These are phyloP conservation scores for Drosophila leontia DNA, from an alignment of 1,140 invertebrate species.

Conservation along the genomic window DNA sequence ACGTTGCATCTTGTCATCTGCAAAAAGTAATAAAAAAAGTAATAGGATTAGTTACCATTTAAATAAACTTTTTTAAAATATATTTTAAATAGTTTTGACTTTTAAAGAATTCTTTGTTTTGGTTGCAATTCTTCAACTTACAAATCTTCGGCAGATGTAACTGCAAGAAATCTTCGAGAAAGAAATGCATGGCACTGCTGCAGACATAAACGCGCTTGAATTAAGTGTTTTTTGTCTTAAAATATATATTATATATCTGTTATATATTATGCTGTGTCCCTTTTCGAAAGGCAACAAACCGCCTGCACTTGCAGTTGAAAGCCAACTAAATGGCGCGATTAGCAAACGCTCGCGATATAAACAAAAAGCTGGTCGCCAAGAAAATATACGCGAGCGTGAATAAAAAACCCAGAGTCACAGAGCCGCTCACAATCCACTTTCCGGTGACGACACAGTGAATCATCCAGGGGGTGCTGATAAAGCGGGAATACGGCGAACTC, in stretches of 20 bases:
- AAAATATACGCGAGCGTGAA: conserved; percentile 12
- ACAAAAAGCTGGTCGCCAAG: conserved; percentile 46
- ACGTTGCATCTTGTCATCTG: conserved; percentile 74
- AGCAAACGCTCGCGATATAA: conserved; percentile 60
- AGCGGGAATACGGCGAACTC: conserved; percentile 37
- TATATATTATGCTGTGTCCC: background rate
- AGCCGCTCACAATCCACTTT: conserved; percentile 38
- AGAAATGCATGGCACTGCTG: conserved; percentile 44
- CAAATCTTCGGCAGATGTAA: conserved; percentile 47
- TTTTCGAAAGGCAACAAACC: conserved; percentile 22
- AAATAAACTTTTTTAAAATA: background rate
- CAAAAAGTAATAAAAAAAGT: background rate
- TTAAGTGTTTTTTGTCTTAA: conserved; percentile 12
- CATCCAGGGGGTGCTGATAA: conserved; percentile 43
- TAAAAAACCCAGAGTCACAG: conserved; percentile 32
- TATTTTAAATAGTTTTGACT: background rate
- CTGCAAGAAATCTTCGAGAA: conserved; percentile 59
- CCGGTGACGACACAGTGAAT: conserved; percentile 58
- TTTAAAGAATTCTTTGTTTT: background rate
- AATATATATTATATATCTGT: background rate
- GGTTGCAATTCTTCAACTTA: conserved; percentile 21
- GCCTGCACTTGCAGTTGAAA: conserved; percentile 72
- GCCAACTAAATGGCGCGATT: conserved; percentile 66
- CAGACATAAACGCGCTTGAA: conserved; percentile 32
- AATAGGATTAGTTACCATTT: background rate